Conservation (phyloP, 2,797 vertebrate species). For the Tragelaphus eurycerus region DNA sequence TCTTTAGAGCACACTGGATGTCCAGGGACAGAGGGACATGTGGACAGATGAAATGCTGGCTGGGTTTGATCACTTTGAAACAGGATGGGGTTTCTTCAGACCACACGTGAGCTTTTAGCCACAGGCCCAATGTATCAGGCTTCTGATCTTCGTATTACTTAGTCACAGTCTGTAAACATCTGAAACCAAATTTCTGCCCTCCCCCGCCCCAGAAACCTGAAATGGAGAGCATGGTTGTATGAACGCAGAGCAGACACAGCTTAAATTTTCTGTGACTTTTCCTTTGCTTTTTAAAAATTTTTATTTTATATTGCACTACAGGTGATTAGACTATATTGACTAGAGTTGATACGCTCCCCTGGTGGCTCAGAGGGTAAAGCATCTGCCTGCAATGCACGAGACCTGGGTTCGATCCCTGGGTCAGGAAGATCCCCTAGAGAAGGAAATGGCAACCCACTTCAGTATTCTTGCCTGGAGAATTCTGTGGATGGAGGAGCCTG, state of each 20-base stretch:
- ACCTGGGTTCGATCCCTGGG: too few species aligned
- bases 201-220: fast-evolving
- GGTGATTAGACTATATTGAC: neutral
- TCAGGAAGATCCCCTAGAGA: too few species aligned
- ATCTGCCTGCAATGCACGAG: too few species aligned
- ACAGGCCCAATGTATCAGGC: fast-evolving
- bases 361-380: too few species aligned
- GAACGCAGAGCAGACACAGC: fast-evolving
- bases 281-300: neutral
- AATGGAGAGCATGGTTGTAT: fast-evolving
- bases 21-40: fast-evolving
- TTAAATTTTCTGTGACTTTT: neutral
- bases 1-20: fast-evolving
- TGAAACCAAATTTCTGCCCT: neutral
- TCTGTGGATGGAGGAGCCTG: too few species aligned
- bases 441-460: too few species aligned
- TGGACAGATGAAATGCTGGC: fast-evolving
- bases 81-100: neutral
- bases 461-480: too few species aligned
- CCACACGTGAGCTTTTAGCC: fast-evolving
- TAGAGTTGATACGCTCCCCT: too few species aligned
- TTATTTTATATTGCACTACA: neutral
- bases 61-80: fast-evolving
- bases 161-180: neutral
- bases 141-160: neutral